phyloP scores from a whole-genome alignment of 2,888 invertebrate genomes.

The Chydorus sphaericus region DNA sequence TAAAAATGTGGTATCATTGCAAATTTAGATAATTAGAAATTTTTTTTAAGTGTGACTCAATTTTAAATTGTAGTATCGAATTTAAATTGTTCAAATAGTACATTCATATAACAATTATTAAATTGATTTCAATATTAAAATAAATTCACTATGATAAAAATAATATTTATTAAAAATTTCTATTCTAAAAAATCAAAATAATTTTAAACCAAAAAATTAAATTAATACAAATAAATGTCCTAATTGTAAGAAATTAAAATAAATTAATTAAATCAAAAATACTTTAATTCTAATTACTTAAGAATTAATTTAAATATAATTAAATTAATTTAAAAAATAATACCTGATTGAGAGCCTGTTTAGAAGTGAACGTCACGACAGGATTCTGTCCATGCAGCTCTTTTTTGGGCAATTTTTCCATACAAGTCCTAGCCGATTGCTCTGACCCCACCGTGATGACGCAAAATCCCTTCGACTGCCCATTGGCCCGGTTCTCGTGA shows the following conservation, averaged over 20 bases:
- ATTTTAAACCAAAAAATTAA: conserved; percentile 2
- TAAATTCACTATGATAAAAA: no score
- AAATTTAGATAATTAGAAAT: no score
- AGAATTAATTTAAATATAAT: not conserved
- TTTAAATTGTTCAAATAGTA: no score
- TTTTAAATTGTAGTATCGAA: no score
- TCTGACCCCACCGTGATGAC: conserved; percentile 89
- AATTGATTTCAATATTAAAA: no score
- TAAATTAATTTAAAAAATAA: not conserved
- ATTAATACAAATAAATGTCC: conserved; percentile 5
- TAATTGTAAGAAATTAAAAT: not conserved
- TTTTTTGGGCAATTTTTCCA: conserved; percentile 89
- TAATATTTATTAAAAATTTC: no score
- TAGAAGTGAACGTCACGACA: conserved; percentile 86
- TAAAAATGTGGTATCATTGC: not conserved
- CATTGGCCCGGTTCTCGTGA: conserved; percentile 96
- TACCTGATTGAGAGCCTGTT: conserved; percentile 50
- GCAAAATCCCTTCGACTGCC: conserved; percentile 97
- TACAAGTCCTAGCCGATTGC: conserved; percentile 66
- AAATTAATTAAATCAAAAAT: not conserved
- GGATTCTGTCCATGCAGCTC: conserved; percentile 92
- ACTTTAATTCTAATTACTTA: not conserved
- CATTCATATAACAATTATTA: no score
- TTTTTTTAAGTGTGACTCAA: no score
- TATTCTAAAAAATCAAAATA: no score